Evolutionary conservation across 2,797 vertebrate species (phyloP).

Genomic region (Salmo trutta): DNA sequence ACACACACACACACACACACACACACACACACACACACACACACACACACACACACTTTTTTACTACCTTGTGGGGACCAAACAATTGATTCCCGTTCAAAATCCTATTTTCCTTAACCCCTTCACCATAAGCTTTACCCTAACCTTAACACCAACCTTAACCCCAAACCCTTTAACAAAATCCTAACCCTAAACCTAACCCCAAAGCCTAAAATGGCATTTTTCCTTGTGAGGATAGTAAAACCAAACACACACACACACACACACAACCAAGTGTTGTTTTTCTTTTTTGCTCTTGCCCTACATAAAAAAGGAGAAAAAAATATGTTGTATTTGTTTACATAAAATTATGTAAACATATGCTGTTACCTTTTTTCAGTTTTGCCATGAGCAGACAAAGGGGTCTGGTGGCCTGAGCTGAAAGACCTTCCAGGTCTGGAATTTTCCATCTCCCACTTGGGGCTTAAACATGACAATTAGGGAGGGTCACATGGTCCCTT

Average conservation of each 20-base stretch:
- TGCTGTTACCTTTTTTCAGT: slow-evolving; percentile 67
- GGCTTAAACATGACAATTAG: slow-evolving; percentile 69
- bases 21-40: too few species aligned
- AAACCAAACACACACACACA: too few species aligned
- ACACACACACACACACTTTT: too few species aligned
- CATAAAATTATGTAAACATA: slow-evolving; percentile 70
- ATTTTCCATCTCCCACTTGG: slow-evolving; percentile 66
- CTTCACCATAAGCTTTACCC: slow-evolving; percentile 33
- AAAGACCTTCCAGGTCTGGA: slow-evolving; percentile 67
- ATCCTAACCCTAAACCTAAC: too few species aligned
- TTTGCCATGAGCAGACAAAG: slow-evolving; percentile 67
- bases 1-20: too few species aligned
- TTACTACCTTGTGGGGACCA: too few species aligned
- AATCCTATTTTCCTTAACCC: slow-evolving; percentile 67
- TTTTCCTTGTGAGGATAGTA: slow-evolving; percentile 6
- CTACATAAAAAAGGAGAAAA: slow-evolving; percentile 49
- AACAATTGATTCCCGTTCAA: not conserved
- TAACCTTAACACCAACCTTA: too few species aligned
- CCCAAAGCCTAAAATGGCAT: slow-evolving; percentile 24
- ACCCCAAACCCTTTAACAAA: too few species aligned
- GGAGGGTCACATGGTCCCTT: slow-evolving; percentile 59
- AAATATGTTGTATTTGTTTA: slow-evolving; percentile 41
- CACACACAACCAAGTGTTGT: slow-evolving; percentile 43
- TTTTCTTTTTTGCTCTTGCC: slow-evolving; percentile 65
- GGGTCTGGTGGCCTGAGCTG: slow-evolving; percentile 53